Percentiles rank a stretch among this genome's conserved stretches.
Evolutionary conservation across 2,797 vertebrate genomes (phyloP).

Genomic region (Sebastes kiyomatsui): DNA sequence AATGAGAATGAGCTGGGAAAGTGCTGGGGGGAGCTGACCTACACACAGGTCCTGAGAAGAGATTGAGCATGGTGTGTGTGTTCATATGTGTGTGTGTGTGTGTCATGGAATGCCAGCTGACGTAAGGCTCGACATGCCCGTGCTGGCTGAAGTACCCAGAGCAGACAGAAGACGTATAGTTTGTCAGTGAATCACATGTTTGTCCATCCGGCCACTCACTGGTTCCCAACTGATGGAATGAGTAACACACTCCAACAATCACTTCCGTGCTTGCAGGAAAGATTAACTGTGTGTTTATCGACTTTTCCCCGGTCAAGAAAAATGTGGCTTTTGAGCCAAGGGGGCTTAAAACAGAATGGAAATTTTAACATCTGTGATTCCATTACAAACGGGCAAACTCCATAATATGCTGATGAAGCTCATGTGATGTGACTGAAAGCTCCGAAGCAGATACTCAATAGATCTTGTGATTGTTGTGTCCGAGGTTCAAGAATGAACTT

Average conservation of each 20-base stretch:
- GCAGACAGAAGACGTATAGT: slow-evolving; percentile 16
- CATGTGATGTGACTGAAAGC: no score
- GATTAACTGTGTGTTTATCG: not conserved
- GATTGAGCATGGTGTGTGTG: not conserved
- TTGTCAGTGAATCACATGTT: not conserved
- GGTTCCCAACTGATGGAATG: not conserved
- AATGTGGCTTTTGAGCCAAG: not conserved
- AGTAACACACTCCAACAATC: not conserved
- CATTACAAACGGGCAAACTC: not conserved
- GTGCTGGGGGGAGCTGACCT: slow-evolving; percentile 9
- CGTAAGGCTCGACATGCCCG: slow-evolving; percentile 25
- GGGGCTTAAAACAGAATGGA: no score
- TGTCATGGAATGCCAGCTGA: slow-evolving; percentile 44
- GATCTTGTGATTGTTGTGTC: rapidly evolving
- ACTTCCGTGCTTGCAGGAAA: not conserved
- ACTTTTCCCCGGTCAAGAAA: not conserved
- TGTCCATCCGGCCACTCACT: not conserved
- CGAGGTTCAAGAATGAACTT: no score
- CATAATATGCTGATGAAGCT: no score
- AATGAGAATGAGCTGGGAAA: slow-evolving; percentile 19
- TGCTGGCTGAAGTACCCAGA: not conserved
- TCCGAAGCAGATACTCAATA: rapidly evolving
- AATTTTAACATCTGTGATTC: no score
- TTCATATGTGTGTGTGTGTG: not conserved
- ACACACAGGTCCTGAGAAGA: slow-evolving; percentile 26